These are phyloP conservation scores for Stenchaetothrips biformis DNA, from an alignment of 2,888 invertebrate species.

Conservation along the genomic window DNA sequence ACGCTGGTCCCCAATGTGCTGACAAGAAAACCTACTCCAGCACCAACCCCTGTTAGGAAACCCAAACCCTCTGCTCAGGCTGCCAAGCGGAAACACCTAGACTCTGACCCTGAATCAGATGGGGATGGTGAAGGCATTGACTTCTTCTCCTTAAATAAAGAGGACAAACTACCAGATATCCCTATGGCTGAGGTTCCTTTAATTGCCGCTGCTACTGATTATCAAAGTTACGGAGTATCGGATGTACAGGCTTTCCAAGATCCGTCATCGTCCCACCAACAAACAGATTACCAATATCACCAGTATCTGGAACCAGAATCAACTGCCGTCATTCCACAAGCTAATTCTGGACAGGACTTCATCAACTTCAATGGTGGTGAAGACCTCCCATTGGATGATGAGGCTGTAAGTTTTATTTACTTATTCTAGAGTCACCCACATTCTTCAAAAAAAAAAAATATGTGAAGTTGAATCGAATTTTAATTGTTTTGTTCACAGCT, in stretches of 20 bases:
- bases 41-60: conserved; percentile 40
- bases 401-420: conserved; percentile 43
- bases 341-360: conserved; percentile 46
- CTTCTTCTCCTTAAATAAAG: conserved; percentile 44
- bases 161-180: conserved; percentile 27
- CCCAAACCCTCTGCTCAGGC: conserved; percentile 31
- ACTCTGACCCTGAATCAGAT: conserved; percentile 42
- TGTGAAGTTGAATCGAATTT: conserved; percentile 28
- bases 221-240: conserved; percentile 4
- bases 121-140: conserved; percentile 45
- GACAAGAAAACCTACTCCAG: conserved; percentile 40
- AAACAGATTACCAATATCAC: conserved; percentile 27
- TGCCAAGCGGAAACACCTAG: conserved; percentile 45
- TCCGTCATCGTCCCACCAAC: conserved; percentile 28
- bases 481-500: conserved; percentile 46
- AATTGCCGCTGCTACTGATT: not conserved
- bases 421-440: not conserved
- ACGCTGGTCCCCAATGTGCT: conserved; percentile 47
- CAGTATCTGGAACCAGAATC: conserved; percentile 42
- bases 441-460: not conserved
- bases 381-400: conserved; percentile 51
- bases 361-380: conserved; percentile 44
- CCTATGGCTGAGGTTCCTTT: not conserved
- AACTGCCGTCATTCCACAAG: conserved; percentile 47
- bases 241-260: not conserved